A percentile compares a stretch with the other conserved stretches of the same genome.
Conservation (phyloP, 2,888 invertebrate species). For the Trissolcus japonicus region DNA sequence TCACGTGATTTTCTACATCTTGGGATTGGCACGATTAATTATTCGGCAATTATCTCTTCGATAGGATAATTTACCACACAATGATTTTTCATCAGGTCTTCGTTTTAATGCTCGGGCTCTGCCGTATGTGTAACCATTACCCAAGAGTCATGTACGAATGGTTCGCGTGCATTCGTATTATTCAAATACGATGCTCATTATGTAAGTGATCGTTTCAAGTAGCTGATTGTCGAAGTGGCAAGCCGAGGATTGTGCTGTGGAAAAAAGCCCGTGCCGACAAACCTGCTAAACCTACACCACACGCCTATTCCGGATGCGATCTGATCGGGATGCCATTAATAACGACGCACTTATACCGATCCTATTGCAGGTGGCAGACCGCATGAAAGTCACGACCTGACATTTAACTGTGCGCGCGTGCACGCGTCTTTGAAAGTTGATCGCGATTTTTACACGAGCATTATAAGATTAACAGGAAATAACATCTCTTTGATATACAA, state of each 20-base stretch:
- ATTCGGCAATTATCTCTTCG: conserved; percentile 18
- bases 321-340: conserved; percentile 71
- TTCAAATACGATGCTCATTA: conserved; percentile 53
- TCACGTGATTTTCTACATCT: conserved; percentile 16
- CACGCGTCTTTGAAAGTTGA: conserved; percentile 63
- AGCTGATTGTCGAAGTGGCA: conserved; percentile 45
- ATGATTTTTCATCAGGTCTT: conserved; percentile 8
- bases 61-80: conserved; percentile 20
- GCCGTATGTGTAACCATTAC: conserved; percentile 22
- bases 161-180: conserved; percentile 51
- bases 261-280: conserved; percentile 49
- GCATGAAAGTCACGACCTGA: conserved; percentile 75
- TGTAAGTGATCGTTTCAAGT: conserved; percentile 52
- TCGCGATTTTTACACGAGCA: conserved; percentile 60
- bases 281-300: conserved; percentile 56
- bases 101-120: conserved; percentile 6
- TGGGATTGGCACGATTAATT: conserved; percentile 2
- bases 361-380: conserved; percentile 73
- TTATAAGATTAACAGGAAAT: conserved; percentile 32
- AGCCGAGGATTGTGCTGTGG: conserved; percentile 26
- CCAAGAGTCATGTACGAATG: conserved; percentile 42
- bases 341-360: conserved; percentile 72
- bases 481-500: conserved; percentile 16
- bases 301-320: conserved; percentile 71
- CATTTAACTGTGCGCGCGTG: conserved; percentile 70